Base-by-base conservation (phyloP, 2,888 invertebrate genomes). In the Dynastes maya region DNA sequence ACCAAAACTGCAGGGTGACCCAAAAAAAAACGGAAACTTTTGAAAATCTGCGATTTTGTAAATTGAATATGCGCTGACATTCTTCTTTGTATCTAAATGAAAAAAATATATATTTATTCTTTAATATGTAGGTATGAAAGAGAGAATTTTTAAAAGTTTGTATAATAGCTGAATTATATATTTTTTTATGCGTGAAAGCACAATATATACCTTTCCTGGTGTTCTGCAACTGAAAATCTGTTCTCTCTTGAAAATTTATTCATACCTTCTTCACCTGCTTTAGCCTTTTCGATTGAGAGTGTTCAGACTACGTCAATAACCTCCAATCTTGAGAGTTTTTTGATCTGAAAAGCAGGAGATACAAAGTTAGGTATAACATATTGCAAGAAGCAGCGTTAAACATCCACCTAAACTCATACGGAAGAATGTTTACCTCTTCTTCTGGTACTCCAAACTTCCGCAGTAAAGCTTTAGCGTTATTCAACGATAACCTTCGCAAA, bases 221-320 rank as follows among this genome's bases (percentile, higher is more conserved):
- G 98, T 89, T 99, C 99, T 1, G 98, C 98, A 64, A 98, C 97
- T 0, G 98, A 99, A 88, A 98, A 98, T 79, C 98, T 91, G 89
- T 98, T 99, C 81, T 99, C 99, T 89, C 99, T 92, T 0, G 99
- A 99, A 89, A 99, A 99, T 88, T 99, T 98, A 32, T 97, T 98
- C 97, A 99, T 98, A 53, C 98, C 98, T 88, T 98, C 97, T 88
- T 98, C 97, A 0, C 98, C 98, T 11, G 97, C 97, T 88, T 98
- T 98, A 0, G 99, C 98, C 87, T 99, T 99, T 87, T 99, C 98
- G 0, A 99, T 99, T 0, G 99, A 99, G 77, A 99, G 88, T 0
- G 98, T 99, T 86, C 99, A 91, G 1, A 99, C 99, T 0, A 99
- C 98, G 88, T 99, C 99, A 82, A 99, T 99, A 53, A 99, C 98